Conservation (phyloP, 2,113 vertebrate species). For the Odocoileus hemionus region DNA sequence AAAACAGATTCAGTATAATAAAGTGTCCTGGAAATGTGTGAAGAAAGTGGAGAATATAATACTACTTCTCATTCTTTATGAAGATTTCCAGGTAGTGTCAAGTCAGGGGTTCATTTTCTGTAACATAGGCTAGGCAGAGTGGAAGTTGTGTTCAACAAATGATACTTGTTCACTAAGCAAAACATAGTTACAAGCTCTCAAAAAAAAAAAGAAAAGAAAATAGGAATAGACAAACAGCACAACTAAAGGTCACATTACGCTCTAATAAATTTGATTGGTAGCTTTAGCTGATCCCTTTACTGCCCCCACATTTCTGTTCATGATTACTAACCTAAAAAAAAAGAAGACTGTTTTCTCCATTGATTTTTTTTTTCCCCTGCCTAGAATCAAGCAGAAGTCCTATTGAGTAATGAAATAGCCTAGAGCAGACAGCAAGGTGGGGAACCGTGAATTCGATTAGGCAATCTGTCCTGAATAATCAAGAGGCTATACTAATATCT, state of each 20-base stretch:
- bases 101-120: background rate
- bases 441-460: background rate
- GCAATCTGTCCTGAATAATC: conserved; percentile 18
- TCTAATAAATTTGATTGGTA: background rate
- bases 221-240: background rate
- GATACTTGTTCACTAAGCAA: background rate
- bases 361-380: background rate
- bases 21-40: background rate
- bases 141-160: background rate
- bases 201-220: background rate
- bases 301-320: background rate
- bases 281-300: background rate
- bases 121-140: background rate
- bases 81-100: background rate
- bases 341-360: background rate
- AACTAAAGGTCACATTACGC: background rate
- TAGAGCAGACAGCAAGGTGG: background rate
- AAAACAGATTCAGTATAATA: background rate
- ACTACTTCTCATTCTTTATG: background rate
- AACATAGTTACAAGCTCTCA: background rate
- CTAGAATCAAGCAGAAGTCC: background rate
- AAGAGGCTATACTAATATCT: background rate
- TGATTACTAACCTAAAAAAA: background rate
- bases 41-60: background rate
- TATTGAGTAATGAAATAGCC: conserved; percentile 23